phyloP scores from a whole-genome alignment of 1,140 invertebrate genomes.

The Nephila pilipes region DNA sequence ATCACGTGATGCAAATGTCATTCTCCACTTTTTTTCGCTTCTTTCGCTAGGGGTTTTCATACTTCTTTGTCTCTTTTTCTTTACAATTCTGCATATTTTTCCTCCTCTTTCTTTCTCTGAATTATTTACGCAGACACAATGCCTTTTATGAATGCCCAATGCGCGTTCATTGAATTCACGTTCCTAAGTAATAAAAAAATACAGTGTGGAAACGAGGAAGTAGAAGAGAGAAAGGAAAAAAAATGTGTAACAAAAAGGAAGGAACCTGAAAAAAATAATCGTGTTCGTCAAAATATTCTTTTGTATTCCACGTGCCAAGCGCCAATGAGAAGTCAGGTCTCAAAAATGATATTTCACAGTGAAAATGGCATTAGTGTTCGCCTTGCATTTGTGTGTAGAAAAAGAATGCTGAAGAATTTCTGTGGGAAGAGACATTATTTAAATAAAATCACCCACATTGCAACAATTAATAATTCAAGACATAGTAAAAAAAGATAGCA shows the following conservation, averaged over 20 bases:
- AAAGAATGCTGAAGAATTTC: too few relatives aligned
- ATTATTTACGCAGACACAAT: constrained; percentile 47
- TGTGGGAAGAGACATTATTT: too few relatives aligned
- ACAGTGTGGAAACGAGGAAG: neutral
- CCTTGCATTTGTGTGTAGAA: too few relatives aligned
- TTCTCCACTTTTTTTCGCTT: neutral
- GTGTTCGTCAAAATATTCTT: constrained; percentile 49
- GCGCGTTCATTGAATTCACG: constrained; percentile 47
- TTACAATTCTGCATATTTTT: constrained; percentile 4
- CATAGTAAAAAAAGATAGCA: too few relatives aligned
- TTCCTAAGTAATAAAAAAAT: constrained; percentile 20
- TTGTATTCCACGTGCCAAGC: constrained; percentile 37
- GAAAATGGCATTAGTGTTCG: constrained; percentile 1
- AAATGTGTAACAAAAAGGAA: neutral
- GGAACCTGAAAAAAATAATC: constrained; percentile 10
- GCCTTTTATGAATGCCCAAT: constrained; percentile 46
- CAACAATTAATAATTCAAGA: too few relatives aligned
- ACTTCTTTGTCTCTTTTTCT: constrained; percentile 34
- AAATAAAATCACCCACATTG: too few relatives aligned
- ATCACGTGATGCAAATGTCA: constrained; percentile 33
- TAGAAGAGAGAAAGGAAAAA: neutral
- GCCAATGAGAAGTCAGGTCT: constrained; percentile 32
- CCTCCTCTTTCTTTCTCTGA: neutral
- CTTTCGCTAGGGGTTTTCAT: neutral
- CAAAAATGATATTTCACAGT: neutral